Conservation (phyloP, 2,797 vertebrate species). For the Falco rusticolus region DNA sequence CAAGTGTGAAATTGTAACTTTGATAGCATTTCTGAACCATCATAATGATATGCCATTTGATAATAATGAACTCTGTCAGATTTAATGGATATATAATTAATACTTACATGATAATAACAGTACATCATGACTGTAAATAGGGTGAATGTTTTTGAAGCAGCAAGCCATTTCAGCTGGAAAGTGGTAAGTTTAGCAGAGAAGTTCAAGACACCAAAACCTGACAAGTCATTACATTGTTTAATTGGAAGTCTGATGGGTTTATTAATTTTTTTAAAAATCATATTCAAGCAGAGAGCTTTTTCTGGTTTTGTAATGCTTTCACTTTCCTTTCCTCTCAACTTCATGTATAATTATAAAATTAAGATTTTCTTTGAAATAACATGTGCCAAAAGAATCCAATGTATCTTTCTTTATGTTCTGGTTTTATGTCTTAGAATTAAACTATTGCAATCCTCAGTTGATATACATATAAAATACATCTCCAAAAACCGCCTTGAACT, state of each 20-base stretch:
- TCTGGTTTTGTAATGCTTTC: neutral
- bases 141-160: constrained; percentile 43
- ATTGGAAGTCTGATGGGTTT: neutral
- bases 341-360: neutral
- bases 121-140: neutral
- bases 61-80: constrained; percentile 72
- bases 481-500: neutral
- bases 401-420: neutral
- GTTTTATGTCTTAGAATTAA: neutral
- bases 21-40: constrained; percentile 28
- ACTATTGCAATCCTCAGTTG: neutral
- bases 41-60: constrained; percentile 61
- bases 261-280: neutral
- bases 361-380: neutral
- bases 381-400: neutral
- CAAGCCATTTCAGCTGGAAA: neutral
- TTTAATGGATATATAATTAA: constrained; percentile 79
- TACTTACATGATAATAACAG: constrained; percentile 64
- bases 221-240: neutral
- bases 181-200: constrained; percentile 7
- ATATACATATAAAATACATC: neutral
- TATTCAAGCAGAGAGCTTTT: neutral
- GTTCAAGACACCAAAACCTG: neutral
- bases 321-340: neutral
- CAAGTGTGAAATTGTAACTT: constrained; percentile 28